Base-by-base conservation (phyloP, 2,113 vertebrate genomes). In the Deroptyus accipitrinus region DNA sequence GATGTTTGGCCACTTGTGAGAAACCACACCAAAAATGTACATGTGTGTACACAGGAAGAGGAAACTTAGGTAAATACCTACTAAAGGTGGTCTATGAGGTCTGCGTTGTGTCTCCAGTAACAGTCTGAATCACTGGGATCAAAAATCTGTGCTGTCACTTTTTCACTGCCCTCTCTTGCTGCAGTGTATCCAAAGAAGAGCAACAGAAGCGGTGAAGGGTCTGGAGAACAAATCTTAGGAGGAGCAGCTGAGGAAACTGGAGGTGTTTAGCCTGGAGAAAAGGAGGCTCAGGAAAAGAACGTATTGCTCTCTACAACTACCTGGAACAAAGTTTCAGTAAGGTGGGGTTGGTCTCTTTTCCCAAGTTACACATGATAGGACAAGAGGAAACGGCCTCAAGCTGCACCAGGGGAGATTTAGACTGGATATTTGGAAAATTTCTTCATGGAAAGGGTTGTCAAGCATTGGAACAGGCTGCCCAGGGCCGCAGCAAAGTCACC, bases 341-440 rank as follows among this genome's bases (percentile, higher is more conserved):
- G 15, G 22, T 49, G 48, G n/a, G 4, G 2, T 75, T 0, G 0
- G 6, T 62, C 17, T 75, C 31, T 81, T 69, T 41, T 28, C 22
- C 54, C 17, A 48, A 7, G 7, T 74, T 18, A 55, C 8, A 54
- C 41, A n/a, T 22, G 46, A 48, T 18, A 63, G 27, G 18, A 63
- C 23, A 81, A 63, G 48, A 69, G 10, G 27, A 69, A 63, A 33
- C 2, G 17, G 22, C 31, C 31, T 76, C 41, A 28, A 10, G 22
- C 39, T 75, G 17, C 46, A n/a, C 25, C 27, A 28, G 31, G 54
- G 28, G 23, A 49, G 30, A 30, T 81, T 55, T 37, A 42, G 25
- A 19, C 31, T 62, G 52, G 46, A 3, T 69, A 33, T 81, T 42
- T 12, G 62, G 23, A 42, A 30, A 48, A 22, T 4, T 25, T 69